These are phyloP conservation scores for Limnephilus rhombicus DNA, from an alignment of 2,888 invertebrate genomes.

Conservation along the genomic window DNA sequence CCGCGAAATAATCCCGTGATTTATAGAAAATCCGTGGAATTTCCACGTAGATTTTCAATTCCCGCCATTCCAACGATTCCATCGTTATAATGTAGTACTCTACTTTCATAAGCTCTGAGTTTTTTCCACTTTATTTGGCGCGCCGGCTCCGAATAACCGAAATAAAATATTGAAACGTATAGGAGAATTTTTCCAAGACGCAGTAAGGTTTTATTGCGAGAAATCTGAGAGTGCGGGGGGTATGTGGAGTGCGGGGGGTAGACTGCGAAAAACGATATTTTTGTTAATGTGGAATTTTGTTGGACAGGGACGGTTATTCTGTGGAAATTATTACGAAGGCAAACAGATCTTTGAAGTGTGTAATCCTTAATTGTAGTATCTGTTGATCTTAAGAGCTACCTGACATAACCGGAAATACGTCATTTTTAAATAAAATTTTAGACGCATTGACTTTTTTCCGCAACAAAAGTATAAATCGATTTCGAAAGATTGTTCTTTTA, in stretches of 20 bases:
- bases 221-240: conserved; percentile 18
- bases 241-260: background rate
- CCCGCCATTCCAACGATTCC: background rate
- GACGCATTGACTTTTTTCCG: too few species aligned
- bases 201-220: conserved; percentile 24
- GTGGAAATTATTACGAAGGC: background rate
- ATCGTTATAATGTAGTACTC: conserved; percentile 39
- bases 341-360: background rate
- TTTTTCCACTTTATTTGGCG: conserved; percentile 44
- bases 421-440: too few species aligned
- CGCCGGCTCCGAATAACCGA: conserved; percentile 37
- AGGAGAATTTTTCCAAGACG: background rate
- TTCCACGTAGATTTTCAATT: conserved; percentile 35
- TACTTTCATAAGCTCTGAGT: conserved; percentile 41
- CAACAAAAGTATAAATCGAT: too few species aligned
- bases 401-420: too few species aligned
- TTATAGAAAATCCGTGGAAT: conserved; percentile 14
- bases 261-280: background rate
- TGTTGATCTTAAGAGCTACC: too few species aligned
- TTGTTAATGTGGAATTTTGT: background rate
- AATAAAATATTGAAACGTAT: conserved; percentile 41
- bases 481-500: too few species aligned
- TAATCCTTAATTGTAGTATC: background rate
- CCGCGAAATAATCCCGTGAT: conserved; percentile 25
- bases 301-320: background rate